A percentile compares a stretch with the other conserved stretches of the same genome.
Conservation (phyloP, 2,797 vertebrate species). For the Borostomias antarcticus region DNA sequence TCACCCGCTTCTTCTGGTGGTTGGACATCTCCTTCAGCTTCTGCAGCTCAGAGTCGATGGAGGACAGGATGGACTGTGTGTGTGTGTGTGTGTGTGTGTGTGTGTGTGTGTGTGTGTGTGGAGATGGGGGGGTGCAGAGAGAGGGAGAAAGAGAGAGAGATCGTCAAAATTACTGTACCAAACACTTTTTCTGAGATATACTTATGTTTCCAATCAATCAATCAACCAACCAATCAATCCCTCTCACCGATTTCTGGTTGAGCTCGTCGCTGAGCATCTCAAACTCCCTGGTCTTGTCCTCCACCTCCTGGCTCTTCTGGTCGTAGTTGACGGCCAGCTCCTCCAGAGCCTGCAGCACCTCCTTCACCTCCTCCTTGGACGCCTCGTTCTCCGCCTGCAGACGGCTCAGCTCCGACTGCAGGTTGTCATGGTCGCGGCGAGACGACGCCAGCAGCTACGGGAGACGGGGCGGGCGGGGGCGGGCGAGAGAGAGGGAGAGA, state of each 20-base stretch:
- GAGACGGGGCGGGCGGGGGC: too few species aligned
- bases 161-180: too few species aligned
- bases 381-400: constrained; percentile 94
- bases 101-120: too few species aligned
- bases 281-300: constrained; percentile 91
- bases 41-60: constrained; percentile 93
- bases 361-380: constrained; percentile 97
- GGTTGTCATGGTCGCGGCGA: constrained; percentile 86
- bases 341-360: constrained; percentile 93
- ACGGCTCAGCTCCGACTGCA: constrained; percentile 90
- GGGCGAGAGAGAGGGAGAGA: not conserved
- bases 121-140: too few species aligned
- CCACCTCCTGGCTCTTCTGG: constrained; percentile 96
- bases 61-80: constrained; percentile 85
- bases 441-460: constrained; percentile 87
- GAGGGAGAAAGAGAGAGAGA: too few species aligned
- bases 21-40: constrained; percentile 97
- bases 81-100: not conserved
- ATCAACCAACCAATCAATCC: not conserved
- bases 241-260: constrained; percentile 90
- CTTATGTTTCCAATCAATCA: not conserved
- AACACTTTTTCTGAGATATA: too few species aligned
- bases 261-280: constrained; percentile 93
- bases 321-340: constrained; percentile 96
- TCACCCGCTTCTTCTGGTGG: constrained; percentile 95